Evolutionary conservation across 2,113 vertebrate species (phyloP).

Genomic region (Dasyprocta punctata): DNA sequence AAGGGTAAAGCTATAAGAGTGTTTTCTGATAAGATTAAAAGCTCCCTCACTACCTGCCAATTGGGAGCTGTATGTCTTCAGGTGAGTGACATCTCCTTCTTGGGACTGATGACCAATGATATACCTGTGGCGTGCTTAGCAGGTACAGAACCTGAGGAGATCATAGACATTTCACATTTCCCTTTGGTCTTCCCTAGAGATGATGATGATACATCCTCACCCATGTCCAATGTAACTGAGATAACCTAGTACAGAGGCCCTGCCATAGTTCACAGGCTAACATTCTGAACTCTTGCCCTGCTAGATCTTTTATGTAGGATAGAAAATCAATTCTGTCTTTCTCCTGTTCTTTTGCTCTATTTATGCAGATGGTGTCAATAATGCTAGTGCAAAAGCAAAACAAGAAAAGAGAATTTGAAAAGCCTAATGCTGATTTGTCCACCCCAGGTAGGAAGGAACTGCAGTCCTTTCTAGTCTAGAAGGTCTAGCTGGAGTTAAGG

Average conservation of each 20-base stretch:
- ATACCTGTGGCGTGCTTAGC: background rate
- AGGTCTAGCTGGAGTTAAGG: background rate
- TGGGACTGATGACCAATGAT: background rate
- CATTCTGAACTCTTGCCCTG: conserved; percentile 38
- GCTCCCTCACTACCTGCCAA: background rate
- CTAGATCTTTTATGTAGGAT: conserved; percentile 29
- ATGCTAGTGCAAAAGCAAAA: background rate
- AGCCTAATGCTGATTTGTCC: background rate
- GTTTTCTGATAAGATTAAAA: background rate
- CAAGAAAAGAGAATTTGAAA: background rate
- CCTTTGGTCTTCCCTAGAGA: background rate
- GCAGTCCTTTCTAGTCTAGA: background rate
- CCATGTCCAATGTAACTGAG: conserved; percentile 25
- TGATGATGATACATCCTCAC: background rate
- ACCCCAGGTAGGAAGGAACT: background rate
- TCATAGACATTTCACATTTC: background rate
- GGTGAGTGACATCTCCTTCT: background rate
- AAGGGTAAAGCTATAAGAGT: background rate
- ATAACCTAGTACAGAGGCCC: conserved; percentile 25
- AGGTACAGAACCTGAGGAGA: background rate
- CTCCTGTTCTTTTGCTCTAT: background rate
- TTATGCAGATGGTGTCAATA: conserved; percentile 19
- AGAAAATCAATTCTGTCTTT: background rate
- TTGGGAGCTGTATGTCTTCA: background rate
- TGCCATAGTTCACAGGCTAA: background rate